Base-by-base conservation (phyloP, 1,140 invertebrate species). In the Akabosia matsudoensis region DNA sequence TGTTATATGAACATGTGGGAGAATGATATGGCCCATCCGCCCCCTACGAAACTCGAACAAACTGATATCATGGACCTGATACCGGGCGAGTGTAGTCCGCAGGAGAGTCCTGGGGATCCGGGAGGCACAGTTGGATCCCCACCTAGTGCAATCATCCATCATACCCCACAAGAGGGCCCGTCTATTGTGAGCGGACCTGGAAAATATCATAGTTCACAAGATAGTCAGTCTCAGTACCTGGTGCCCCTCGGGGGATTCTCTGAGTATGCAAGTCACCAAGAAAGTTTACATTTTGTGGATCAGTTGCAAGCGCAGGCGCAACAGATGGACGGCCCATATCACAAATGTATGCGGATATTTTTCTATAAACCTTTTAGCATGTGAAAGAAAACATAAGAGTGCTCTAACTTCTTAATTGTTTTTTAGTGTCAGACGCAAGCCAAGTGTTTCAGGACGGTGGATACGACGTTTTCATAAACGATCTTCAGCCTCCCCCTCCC, bases 1-100 rank as follows among this genome's bases (percentile, higher is more conserved):
- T 74, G 52, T n/a, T 79, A 76, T 54, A 72, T 72, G 1, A 74
- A 74, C n/a, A 56, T 81, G 33, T 81, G 80, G 80, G 80, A 79
- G 1, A 74, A 78, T 13, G 78, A 79, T 26, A 64, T 78, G 74
- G 74, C 54, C 52, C 52, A 71, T 22, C 37, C 18, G 3, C 34
- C 74, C 0, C 51, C 52, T 3, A 78, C 74, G 4, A 81, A 81
- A 51, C 33, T 81, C 22, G 79, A 81, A 64, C 61, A 54, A 13
- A 54, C 77, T 10, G 80, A 79, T 37, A 76, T 81, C 1, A 71
- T 81, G 74, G 80, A 81, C 52, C 33, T 79, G 22, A 75, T 76
- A 1, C 74, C 76, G 13, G n/a, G n/a, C n/a, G n/a, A n/a, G n/a
- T n/a, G n/a, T n/a, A n/a, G n/a, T n/a, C n/a, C n/a, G n/a, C n/a